phyloP scores from a whole-genome alignment of 2,797 vertebrate genomes.

The Linurgus olivaceus region DNA sequence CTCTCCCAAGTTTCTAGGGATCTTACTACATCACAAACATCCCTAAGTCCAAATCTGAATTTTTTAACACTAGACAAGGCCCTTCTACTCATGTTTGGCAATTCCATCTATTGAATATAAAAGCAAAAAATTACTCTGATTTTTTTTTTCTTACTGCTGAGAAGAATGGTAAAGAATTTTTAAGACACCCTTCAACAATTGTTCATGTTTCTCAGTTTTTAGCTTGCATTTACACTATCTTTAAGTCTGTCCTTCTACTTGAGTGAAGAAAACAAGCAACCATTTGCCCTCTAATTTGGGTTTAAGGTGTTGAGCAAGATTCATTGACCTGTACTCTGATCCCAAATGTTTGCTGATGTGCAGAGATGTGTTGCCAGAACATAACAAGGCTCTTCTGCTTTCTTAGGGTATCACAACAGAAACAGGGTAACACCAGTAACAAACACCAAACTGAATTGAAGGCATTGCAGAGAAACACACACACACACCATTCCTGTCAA shows the following conservation, averaged over 20 bases:
- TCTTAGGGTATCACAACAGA: neutral
- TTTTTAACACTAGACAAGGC: neutral
- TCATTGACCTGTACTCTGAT: neutral
- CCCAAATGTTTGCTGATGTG: fast-evolving
- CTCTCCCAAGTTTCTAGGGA: neutral
- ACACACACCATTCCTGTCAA: neutral
- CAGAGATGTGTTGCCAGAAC: neutral
- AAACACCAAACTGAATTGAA: neutral
- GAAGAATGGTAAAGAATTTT: neutral
- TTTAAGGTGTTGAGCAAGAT: neutral
- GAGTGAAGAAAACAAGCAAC: neutral
- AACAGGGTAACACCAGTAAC: neutral
- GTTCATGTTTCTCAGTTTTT: neutral
- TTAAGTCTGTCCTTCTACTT: neutral
- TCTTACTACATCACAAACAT: neutral
- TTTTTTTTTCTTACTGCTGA: neutral
- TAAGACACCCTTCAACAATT: neutral
- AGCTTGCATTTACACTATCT: neutral
- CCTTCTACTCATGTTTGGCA: neutral
- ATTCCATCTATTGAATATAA: neutral
- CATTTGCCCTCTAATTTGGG: neutral
- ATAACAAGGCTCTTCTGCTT: neutral
- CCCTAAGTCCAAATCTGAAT: neutral
- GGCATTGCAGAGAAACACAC: neutral
- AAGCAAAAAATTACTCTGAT: neutral